Evolutionary conservation across 2,888 invertebrate species (phyloP).

Genomic region (Meandrusa payeni): DNA sequence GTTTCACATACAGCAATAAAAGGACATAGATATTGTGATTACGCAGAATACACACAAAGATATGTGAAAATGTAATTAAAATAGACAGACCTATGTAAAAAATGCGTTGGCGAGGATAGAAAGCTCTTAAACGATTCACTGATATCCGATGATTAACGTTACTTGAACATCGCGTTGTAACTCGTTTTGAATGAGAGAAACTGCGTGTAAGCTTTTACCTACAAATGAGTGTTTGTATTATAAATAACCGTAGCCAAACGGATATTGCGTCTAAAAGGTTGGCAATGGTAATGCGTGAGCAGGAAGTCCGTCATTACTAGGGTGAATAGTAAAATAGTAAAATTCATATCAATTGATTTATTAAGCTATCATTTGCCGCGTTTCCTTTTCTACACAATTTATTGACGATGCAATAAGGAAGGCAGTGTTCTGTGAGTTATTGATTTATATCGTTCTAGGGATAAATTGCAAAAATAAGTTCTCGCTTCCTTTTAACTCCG

Average conservation of each 20-base stretch:
- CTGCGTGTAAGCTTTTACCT: constrained; percentile 6
- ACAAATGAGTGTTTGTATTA: constrained; percentile 1
- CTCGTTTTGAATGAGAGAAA: constrained; percentile 16
- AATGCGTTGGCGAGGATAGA: constrained; percentile 26
- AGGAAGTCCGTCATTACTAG: background rate
- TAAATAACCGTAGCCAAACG: constrained; percentile 2
- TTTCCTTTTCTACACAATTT: background rate
- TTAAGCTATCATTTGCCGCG: background rate
- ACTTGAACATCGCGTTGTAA: constrained; percentile 9
- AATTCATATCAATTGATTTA: background rate
- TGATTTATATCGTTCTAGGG: too few relatives aligned
- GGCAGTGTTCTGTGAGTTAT: too few relatives aligned
- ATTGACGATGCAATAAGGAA: background rate
- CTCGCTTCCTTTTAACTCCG: too few relatives aligned
- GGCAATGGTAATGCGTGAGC: background rate
- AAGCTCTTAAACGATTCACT: constrained; percentile 15
- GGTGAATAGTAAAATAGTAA: too few relatives aligned
- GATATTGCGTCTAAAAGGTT: background rate
- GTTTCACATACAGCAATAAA: too few relatives aligned
- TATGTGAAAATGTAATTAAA: constrained; percentile 20
- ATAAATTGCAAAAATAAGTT: too few relatives aligned
- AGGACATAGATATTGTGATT: too few relatives aligned
- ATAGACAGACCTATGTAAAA: constrained; percentile 12
- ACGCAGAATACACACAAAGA: too few relatives aligned
- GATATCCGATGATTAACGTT: constrained; percentile 17